phyloP scores from a whole-genome alignment of 2,888 invertebrate genomes.

The Tenodera sinensis region DNA sequence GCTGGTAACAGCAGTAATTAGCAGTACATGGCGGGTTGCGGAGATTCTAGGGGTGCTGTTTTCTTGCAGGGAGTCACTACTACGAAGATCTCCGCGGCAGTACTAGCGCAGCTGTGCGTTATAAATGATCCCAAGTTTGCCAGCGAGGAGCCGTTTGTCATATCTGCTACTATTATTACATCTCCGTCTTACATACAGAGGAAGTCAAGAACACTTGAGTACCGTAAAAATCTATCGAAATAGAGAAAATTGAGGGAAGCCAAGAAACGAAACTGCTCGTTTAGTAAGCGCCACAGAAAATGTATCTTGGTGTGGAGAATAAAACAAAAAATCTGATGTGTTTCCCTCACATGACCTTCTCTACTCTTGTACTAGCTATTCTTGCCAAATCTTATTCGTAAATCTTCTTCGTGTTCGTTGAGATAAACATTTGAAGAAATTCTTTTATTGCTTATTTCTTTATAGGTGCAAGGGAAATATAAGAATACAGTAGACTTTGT shows the following conservation, averaged over 20 bases:
- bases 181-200: conserved; percentile 1
- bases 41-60: not conserved
- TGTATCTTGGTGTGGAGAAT: no score
- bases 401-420: no score
- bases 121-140: conserved; percentile 50
- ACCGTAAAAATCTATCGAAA: not conserved
- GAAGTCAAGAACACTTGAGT: not conserved
- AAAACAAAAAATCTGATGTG: no score
- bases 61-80: not conserved
- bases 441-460: no score
- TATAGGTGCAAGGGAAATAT: no score
- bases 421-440: no score
- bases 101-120: conserved; percentile 45
- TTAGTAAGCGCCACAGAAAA: no score
- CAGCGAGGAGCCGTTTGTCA: conserved; percentile 45
- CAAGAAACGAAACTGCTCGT: no score
- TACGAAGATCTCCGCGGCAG: not conserved
- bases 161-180: conserved; percentile 20
- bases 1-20: not conserved
- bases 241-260: not conserved
- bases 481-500: no score
- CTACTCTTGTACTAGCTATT: no score
- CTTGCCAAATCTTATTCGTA: no score
- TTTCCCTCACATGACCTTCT: no score
- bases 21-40: not conserved